These are phyloP conservation scores for Excalfactoria chinensis DNA, from an alignment of 2,113 vertebrate genomes.

Conservation along the genomic window DNA sequence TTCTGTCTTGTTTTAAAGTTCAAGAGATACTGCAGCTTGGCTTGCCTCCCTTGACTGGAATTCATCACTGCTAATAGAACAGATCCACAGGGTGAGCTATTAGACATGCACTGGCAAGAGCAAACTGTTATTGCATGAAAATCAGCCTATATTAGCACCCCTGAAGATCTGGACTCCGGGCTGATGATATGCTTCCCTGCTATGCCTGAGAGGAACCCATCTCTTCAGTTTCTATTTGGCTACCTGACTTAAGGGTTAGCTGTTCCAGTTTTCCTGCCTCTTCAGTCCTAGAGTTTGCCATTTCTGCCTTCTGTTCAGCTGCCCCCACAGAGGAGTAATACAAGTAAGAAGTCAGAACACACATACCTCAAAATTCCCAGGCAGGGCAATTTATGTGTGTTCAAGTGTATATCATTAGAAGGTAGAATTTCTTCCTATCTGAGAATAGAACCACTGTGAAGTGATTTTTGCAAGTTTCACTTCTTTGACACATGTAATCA, in stretches of 20 bases:
- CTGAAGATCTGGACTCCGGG: slow-evolving; percentile 28
- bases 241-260: background rate
- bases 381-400: background rate
- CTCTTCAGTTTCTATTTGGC: background rate
- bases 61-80: slow-evolving; percentile 45
- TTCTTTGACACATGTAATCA: slow-evolving; percentile 35
- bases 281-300: background rate
- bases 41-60: slow-evolving; percentile 30
- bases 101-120: slow-evolving; percentile 47
- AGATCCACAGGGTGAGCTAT: slow-evolving; percentile 40
- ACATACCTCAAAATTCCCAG: background rate
- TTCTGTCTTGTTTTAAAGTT: slow-evolving; percentile 36
- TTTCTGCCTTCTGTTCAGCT: background rate
- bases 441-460: background rate
- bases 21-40: slow-evolving; percentile 20
- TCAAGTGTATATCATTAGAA: background rate
- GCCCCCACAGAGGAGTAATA: background rate
- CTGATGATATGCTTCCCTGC: background rate
- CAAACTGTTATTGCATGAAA: slow-evolving; percentile 52
- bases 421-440: background rate
- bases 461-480: slow-evolving; percentile 24
- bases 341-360: background rate
- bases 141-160: background rate
- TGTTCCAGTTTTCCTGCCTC: background rate
- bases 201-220: background rate